Percentiles rank a stretch among this genome's conserved stretches.
These are phyloP conservation scores for Paramisgurnus dabryanus DNA, from an alignment of 2,113 vertebrate genomes.

Conservation along the genomic window DNA sequence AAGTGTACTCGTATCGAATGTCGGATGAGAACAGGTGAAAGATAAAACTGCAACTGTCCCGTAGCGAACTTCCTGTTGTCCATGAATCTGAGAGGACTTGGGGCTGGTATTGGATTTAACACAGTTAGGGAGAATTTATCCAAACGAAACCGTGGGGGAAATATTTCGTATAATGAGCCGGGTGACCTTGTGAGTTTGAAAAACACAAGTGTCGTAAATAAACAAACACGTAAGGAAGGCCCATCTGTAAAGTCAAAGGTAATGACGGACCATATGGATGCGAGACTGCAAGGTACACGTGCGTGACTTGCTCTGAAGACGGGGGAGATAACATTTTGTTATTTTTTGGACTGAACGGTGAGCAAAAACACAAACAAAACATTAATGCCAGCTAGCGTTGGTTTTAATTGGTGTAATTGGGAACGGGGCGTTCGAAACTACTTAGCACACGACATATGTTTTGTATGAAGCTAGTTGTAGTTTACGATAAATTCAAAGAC, in stretches of 20 bases:
- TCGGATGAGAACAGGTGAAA: conserved; percentile 60
- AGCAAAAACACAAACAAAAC: not conserved
- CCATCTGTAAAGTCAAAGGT: conserved; percentile 39
- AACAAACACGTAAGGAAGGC: conserved; percentile 2
- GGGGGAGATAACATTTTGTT: not conserved
- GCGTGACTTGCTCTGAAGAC: not conserved
- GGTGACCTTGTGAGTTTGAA: conserved; percentile 24
- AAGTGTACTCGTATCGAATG: conserved; percentile 73
- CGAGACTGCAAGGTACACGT: not conserved
- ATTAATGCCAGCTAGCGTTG: conserved; percentile 14
- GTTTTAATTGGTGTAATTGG: conserved; percentile 44
- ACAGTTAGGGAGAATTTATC: conserved; percentile 10
- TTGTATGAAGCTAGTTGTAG: conserved; percentile 53
- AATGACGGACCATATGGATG: conserved; percentile 9
- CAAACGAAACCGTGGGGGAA: not conserved
- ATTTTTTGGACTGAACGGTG: not conserved
- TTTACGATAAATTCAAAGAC: conserved; percentile 46
- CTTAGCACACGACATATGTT: conserved; percentile 62
- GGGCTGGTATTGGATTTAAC: conserved; percentile 18
- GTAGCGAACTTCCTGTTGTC: conserved; percentile 25
- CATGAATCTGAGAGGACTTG: conserved; percentile 32
- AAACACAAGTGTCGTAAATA: not conserved
- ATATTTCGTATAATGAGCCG: not conserved
- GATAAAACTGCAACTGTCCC: not conserved
- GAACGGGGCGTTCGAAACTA: conserved; percentile 25